phyloP scores from a whole-genome alignment of 1,140 invertebrate genomes.

The Lepidostoma basale region DNA sequence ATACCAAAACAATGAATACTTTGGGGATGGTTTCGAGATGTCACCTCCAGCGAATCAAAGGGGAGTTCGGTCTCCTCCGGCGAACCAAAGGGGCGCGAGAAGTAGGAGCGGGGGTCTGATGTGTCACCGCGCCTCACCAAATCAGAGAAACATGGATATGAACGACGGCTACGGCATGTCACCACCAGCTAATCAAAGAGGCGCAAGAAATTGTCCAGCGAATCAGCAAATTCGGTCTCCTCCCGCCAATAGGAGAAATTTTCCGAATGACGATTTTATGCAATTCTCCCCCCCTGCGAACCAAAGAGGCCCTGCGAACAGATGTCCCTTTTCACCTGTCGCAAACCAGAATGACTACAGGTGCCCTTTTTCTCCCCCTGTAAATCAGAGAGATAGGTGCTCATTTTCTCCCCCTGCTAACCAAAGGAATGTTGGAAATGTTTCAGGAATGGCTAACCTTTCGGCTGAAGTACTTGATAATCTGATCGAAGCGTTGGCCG shows the following conservation, averaged over 20 bases:
- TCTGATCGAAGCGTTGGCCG: neutral
- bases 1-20: too few relatives aligned
- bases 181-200: slow-evolving; percentile 1
- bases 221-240: neutral
- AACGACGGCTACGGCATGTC: too few relatives aligned
- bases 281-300: neutral
- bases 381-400: neutral
- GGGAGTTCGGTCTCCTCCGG: slow-evolving; percentile 2
- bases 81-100: neutral
- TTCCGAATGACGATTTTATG: neutral
- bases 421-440: neutral
- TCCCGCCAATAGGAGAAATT: neutral
- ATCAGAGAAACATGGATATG: too few relatives aligned
- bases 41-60: neutral
- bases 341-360: neutral
- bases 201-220: neutral
- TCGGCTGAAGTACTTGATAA: neutral
- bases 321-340: neutral
- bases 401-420: neutral
- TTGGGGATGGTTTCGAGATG: neutral
- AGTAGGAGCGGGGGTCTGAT: too few relatives aligned
- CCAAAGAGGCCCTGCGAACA: neutral
- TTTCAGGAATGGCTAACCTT: neutral
- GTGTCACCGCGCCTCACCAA: too few relatives aligned
- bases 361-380: neutral